Evolutionary conservation across 2,888 invertebrate species (phyloP), one percentile per base, ranked within the genome.

Genomic region (Muscina levida): DNA sequence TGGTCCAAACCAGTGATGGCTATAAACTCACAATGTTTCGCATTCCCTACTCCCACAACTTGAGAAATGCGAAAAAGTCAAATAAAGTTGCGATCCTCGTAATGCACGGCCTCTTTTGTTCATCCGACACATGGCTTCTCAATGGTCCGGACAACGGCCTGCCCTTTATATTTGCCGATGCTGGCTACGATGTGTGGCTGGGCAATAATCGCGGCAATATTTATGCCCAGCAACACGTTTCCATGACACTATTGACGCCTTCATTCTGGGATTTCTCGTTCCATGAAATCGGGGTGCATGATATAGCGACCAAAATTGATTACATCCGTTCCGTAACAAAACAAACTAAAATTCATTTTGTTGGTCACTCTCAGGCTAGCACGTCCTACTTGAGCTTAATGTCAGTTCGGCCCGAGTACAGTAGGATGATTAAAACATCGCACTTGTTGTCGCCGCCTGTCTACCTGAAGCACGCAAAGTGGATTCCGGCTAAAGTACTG

Each of bases 211-310:
- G 86, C 19, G 86, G 86, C 1, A 86, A 82, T 24, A 65, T 71
- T 5, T 86, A 84, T 53, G 85, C 85, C 5, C 80, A 80, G 5
- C 73, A 73, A 13, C 82, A 84, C 83, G 83, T 87, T 6, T 88
- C 83, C 1, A 85, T 89, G 11, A 84, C 86, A 15, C 85, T 88
- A 1, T 53, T 79, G 0, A 53, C 53, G 22, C 74, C 80, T 6
- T 11, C 37, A 5, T 85, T 84, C 71, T 85, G 85, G 85, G 71
- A 80, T n/a, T 85, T 84, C 37, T 96, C 96, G 84, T 98, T 95
- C 92, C 95, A 97, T 86, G 96, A 98, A 90, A 95, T 97, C 91
- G 97, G 95, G 0, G 89, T 93, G 56, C 93, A 95, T 86, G 89
- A 89, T 71, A 56, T 89, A 11, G 84, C 89, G 0, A 83, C 87